Evolutionary conservation across 2,888 invertebrate species (phyloP), one percentile per base, ranked within the genome.

Genomic region (Drosophila subquinaria): DNA sequence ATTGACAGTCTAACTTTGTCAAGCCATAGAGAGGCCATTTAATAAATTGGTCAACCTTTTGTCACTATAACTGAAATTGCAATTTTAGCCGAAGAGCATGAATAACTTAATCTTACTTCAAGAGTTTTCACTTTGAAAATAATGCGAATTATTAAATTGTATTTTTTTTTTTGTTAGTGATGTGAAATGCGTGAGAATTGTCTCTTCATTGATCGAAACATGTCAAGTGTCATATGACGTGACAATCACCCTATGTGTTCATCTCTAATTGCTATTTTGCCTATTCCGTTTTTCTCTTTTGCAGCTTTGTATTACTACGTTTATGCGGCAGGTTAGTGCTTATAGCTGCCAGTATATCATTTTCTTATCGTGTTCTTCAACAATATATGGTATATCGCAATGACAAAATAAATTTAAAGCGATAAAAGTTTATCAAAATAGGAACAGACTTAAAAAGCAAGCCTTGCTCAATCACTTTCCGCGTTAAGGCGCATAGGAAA

Each of bases 31-130:
- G 33, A 63, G 42, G 62, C 66, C 65, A 66, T 79, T 76, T 70
- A 56, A 48, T 47, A 76, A 79, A 76, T 76, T 79, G 80, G 45
- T 35, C 20, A 55, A 47, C 17, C 59, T 60, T 35, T 45, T 38
- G 43, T 52, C 42, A 38, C 15, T 47, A 40, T 5, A 43, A 35
- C 15, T 53, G 47, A 6, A 48, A 42, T 2, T 30, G 2, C 30
- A 30, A 30, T 30, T 30, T 1, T 30, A 13, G 2, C 36, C 27
- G 8, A 48, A 30, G 13, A 72, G 43, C 13, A 47, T n/a, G 17
- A n/a, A 36, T 36, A 20, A 8, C 13, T 51, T 23, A 23, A n/a
- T 30, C 6, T 48, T n/a, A 13, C 11, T 60, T 48, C 13, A 56
- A 62, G 17, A 36, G 35, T 36, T 56, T 43, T 27, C 35, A 17